Base-by-base conservation (phyloP, 2,113 vertebrate species). In the Phrynosoma blainvillii region DNA sequence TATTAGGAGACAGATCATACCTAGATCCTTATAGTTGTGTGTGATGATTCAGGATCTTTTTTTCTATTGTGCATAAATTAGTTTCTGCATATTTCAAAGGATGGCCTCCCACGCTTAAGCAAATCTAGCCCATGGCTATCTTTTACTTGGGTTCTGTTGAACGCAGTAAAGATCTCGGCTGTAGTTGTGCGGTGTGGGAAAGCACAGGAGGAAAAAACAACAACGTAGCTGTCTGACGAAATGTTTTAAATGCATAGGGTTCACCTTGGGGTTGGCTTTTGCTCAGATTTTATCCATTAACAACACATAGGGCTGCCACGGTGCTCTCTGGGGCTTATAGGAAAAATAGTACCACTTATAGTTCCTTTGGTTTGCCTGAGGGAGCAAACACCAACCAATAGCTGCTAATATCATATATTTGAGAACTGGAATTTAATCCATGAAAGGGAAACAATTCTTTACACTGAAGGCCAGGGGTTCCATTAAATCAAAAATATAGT, bases 191-290 rank as follows among this genome's bases (percentile, higher is more conserved):
- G 25, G 23, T 7, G 36, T 36, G 23, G 32, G 56, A 11, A 82
- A 36, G 62, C 20, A 91, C 93, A 89, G 94, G 8, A 92, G 94
- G 94, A 89, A 92, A 90, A 94, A 95, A 96, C n/a, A 96, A 95
- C 96, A 92, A 95, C 95, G 96, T 96, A 96, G 96, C 95, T 96
- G 95, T 96, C 95, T 96, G 96, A 97, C 97, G 97, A 97, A 97
- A 97, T 97, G 95, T 97, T 97, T 97, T 97, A 97, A 97, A 97
- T 97, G 96, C 97, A 97, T 97, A 97, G 96, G 96, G 97, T 97
- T 97, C 96, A 97, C 97, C 97, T 97, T 96, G 96, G 96, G 96
- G 97, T 97, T 97, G 96, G 94, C 96, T 90, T 94, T 96, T 97
- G 96, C 90, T 96, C 96, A 96, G 96, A 97, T 97, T 97, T 97